Percentiles rank a stretch among this genome's conserved stretches.
Evolutionary conservation across 2,113 vertebrate genomes (phyloP).

Genomic region (Canis aureus): DNA sequence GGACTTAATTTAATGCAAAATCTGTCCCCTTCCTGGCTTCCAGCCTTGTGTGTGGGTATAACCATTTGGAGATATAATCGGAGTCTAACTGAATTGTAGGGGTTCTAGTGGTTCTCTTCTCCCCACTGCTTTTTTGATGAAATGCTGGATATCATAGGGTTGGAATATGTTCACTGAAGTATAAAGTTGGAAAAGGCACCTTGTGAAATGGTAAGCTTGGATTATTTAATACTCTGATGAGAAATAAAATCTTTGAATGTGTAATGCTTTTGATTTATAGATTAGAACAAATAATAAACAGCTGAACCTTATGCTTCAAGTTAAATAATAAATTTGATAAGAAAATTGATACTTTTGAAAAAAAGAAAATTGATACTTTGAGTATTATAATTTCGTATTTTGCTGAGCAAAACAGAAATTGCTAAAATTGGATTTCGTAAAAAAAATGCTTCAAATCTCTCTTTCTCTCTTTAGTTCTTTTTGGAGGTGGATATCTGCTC

Average conservation of each 20-base stretch:
- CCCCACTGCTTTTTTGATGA: constrained; percentile 36
- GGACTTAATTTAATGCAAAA: constrained; percentile 35
- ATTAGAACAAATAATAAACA: constrained; percentile 37
- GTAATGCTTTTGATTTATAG: constrained; percentile 58
- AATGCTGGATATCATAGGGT: constrained; percentile 42
- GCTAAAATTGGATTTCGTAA: constrained; percentile 31
- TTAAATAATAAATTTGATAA: constrained; percentile 64
- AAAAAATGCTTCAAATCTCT: constrained; percentile 61
- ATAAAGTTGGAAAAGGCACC: constrained; percentile 32
- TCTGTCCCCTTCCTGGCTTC: background rate
- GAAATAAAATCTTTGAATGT: constrained; percentile 54
- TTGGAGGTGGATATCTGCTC: constrained; percentile 88
- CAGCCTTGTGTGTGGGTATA: background rate
- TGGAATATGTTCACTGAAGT: background rate
- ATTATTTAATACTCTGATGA: constrained; percentile 43
- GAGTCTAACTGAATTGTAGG: background rate
- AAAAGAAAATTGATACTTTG: constrained; percentile 50
- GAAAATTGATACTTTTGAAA: constrained; percentile 47
- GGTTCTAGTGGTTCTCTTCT: constrained; percentile 42
- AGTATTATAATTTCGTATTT: constrained; percentile 64
- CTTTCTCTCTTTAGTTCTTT: constrained; percentile 85
- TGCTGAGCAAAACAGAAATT: constrained; percentile 55
- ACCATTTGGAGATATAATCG: constrained; percentile 37
- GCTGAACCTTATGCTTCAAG: constrained; percentile 63
- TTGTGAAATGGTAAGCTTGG: constrained; percentile 61